A percentile compares a stretch with the other conserved stretches of the same genome.
Conservation (phyloP, 2,888 invertebrate species). For the Scaptomyza polygonia region DNA sequence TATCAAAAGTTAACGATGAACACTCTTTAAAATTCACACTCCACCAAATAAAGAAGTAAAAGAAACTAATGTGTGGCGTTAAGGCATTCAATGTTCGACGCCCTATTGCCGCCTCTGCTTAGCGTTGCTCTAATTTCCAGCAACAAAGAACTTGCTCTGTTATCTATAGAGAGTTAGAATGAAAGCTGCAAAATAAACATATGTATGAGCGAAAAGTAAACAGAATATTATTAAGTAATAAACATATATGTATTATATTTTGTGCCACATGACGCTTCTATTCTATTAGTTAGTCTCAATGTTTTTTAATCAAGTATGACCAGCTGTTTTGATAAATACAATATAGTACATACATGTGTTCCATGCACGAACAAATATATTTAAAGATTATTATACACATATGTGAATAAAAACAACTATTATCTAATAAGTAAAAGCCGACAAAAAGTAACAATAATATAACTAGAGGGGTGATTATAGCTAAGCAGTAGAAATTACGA, state of each 20-base stretch:
- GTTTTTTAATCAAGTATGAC: slow-evolving; percentile 17
- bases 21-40: slow-evolving; percentile 10
- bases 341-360: not conserved
- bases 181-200: not conserved
- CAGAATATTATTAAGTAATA: slow-evolving; percentile 36
- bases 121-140: slow-evolving; percentile 63
- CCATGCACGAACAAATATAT: slow-evolving; percentile 11
- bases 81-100: slow-evolving; percentile 4
- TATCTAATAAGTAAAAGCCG: slow-evolving; percentile 35
- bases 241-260: not conserved
- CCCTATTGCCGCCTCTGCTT: slow-evolving; percentile 24
- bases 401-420: slow-evolving; percentile 40
- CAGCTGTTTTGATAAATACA: slow-evolving; percentile 11
- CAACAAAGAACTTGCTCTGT: slow-evolving; percentile 37
- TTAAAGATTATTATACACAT: not conserved
- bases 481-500: not conserved
- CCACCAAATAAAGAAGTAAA: not conserved
- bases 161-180: slow-evolving; percentile 36
- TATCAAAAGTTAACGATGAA: slow-evolving; percentile 8
- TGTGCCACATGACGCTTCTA: slow-evolving; percentile 42
- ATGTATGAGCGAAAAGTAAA: slow-evolving; percentile 35
- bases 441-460: slow-evolving; percentile 6
- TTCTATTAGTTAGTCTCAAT: not conserved
- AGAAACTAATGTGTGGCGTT: not conserved
- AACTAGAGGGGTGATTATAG: slow-evolving; percentile 23